A percentile compares a stretch with the other conserved stretches of the same genome.
Conservation (phyloP, 2,797 vertebrate genomes). For the Varecia variegata region DNA sequence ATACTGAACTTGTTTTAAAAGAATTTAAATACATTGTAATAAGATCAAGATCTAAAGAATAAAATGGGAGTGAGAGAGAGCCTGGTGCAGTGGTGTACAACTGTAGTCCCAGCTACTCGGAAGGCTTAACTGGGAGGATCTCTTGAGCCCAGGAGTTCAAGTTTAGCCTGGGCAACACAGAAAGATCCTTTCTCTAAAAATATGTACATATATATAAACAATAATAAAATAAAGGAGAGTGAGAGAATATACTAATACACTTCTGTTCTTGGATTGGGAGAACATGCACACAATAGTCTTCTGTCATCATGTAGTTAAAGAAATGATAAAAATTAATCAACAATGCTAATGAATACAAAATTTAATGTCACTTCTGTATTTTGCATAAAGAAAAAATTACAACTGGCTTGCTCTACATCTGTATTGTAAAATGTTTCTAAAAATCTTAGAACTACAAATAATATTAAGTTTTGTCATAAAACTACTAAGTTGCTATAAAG, state of each 20-base stretch:
- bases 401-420: neutral
- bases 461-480: neutral
- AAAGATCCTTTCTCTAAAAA: neutral
- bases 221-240: neutral
- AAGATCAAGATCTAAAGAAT: neutral
- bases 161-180: neutral
- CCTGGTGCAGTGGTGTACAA: neutral
- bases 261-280: neutral
- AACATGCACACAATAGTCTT: neutral
- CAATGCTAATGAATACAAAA: neutral
- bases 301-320: neutral
- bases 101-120: neutral
- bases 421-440: neutral
- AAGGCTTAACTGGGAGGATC: neutral
- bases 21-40: neutral
- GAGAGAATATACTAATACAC: neutral
- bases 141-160: neutral
- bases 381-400: slow-evolving; percentile 17
- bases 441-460: neutral
- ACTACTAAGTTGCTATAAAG: neutral
- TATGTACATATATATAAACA: neutral
- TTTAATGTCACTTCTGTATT: neutral
- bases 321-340: slow-evolving; percentile 29
- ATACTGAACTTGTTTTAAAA: neutral
- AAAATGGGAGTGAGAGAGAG: neutral